A percentile compares a stretch with the other conserved stretches of the same genome.
Evolutionary conservation across 2,888 invertebrate genomes (phyloP).

Genomic region (Phortica magna): DNA sequence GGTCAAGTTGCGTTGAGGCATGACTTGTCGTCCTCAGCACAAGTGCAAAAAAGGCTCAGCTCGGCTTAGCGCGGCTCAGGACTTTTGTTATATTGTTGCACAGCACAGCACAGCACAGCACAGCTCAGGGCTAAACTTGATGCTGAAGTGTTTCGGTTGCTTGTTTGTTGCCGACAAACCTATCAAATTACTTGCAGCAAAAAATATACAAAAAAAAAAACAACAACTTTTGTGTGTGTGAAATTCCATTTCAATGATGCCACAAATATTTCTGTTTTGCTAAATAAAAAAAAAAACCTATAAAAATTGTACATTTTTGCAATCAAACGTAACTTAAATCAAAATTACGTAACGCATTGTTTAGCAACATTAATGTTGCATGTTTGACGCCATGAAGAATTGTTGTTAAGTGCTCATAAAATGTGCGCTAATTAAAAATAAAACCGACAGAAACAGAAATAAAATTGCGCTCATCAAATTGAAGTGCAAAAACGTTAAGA

Average conservation of each 20-base stretch:
- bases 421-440: constrained; percentile 46
- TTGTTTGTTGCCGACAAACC: constrained; percentile 59
- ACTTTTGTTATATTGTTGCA: constrained; percentile 25
- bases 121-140: constrained; percentile 28
- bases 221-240: too few relatives aligned
- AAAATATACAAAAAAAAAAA: constrained; percentile 43
- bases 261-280: too few relatives aligned
- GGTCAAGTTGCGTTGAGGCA: constrained; percentile 46
- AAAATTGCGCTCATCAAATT: too few relatives aligned
- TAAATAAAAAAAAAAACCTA: not conserved
- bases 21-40: constrained; percentile 53
- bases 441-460: constrained; percentile 35
- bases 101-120: too few relatives aligned
- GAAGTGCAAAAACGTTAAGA: too few relatives aligned
- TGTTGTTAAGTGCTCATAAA: constrained; percentile 56
- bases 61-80: not conserved
- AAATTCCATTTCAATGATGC: too few relatives aligned
- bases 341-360: too few relatives aligned
- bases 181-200: constrained; percentile 63
- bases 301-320: too few relatives aligned
- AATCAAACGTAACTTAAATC: too few relatives aligned
- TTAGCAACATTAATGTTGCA: too few relatives aligned
- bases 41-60: constrained; percentile 58
- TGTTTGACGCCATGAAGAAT: too few relatives aligned
- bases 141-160: constrained; percentile 9